These are phyloP conservation scores for Drosophila tani DNA, from an alignment of 1,140 invertebrate genomes.

Conservation along the genomic window DNA sequence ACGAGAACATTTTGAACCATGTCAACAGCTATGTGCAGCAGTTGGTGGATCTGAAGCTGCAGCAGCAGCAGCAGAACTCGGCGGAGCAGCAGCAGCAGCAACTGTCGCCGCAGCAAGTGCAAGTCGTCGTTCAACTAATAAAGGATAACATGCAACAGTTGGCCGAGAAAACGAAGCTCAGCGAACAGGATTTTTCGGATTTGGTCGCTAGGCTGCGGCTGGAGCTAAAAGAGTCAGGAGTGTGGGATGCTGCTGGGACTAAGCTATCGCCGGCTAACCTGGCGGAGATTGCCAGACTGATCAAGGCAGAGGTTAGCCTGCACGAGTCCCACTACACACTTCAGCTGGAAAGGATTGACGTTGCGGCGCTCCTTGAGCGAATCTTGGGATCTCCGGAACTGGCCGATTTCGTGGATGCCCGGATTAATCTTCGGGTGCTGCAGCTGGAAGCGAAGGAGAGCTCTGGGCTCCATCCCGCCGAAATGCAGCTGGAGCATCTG, in stretches of 20 bases:
- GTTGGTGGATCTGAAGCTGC: conserved; percentile 69
- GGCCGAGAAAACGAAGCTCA: conserved; percentile 31
- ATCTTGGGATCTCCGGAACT: conserved; percentile 61
- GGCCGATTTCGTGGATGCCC: conserved; percentile 56
- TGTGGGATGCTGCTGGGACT: conserved; percentile 35
- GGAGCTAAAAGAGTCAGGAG: conserved; percentile 44
- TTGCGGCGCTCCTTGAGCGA: conserved; percentile 57
- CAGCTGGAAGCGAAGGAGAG: conserved; percentile 22
- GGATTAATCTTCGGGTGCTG: conserved; percentile 45
- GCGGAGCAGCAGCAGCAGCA: conserved; percentile 26
- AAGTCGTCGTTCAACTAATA: conserved; percentile 65
- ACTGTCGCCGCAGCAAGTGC: conserved; percentile 59
- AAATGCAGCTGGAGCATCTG: conserved; percentile 80
- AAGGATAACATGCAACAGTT: conserved; percentile 62
- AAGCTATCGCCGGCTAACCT: conserved; percentile 80
- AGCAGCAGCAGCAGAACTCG: conserved; percentile 60
- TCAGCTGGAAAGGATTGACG: conserved; percentile 77
- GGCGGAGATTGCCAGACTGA: conserved; percentile 75
- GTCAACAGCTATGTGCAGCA: conserved; percentile 81
- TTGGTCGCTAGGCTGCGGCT: conserved; percentile 50
- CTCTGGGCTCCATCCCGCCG: conserved; percentile 52
- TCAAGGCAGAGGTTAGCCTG: conserved; percentile 65
- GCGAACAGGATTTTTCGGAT: conserved; percentile 51
- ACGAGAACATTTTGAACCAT: conserved; percentile 81
- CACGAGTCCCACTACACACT: conserved; percentile 75